A percentile compares a stretch with the other conserved stretches of the same genome.
phyloP scores from a whole-genome alignment of 2,113 vertebrate species.

The Hiodon alosoides region DNA sequence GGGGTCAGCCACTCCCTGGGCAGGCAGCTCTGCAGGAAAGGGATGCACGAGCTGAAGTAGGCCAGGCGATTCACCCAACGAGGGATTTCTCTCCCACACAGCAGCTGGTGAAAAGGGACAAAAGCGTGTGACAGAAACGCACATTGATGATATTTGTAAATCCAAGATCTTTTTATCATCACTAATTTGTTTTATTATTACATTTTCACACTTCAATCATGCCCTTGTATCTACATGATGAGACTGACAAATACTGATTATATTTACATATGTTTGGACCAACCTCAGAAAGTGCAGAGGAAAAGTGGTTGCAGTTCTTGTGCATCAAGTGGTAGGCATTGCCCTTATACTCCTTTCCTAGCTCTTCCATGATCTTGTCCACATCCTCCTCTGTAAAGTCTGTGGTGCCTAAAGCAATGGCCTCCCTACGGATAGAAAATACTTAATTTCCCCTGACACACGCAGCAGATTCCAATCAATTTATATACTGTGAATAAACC shows the following conservation, averaged over 20 bases:
- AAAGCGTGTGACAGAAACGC: fast-evolving
- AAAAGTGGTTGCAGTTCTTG: slow-evolving; percentile 88
- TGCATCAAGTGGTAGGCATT: slow-evolving; percentile 82
- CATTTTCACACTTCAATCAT: too few relatives aligned
- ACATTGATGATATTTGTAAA: too few relatives aligned
- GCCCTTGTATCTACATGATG: not conserved
- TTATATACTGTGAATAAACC: too few relatives aligned
- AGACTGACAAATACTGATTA: not conserved
- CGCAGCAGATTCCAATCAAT: not conserved
- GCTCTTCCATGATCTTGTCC: slow-evolving; percentile 86
- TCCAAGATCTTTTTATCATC: too few relatives aligned
- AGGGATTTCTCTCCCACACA: slow-evolving; percentile 83
- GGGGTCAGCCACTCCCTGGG: slow-evolving; percentile 89
- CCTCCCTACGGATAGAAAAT: slow-evolving; percentile 65
- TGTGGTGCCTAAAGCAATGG: slow-evolving; percentile 81
- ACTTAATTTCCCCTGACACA: not conserved
- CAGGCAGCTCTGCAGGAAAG: slow-evolving; percentile 88
- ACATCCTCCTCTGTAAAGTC: slow-evolving; percentile 84
- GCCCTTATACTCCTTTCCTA: slow-evolving; percentile 84
- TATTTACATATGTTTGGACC: slow-evolving; percentile 4
- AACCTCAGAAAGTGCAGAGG: slow-evolving; percentile 82
- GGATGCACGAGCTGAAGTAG: slow-evolving; percentile 89
- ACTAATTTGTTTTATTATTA: too few relatives aligned
- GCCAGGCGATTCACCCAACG: slow-evolving; percentile 88
- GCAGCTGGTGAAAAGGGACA: slow-evolving; percentile 60